Conservation (phyloP, 2,888 invertebrate genomes). For the Pterobdella sp. region DNA sequence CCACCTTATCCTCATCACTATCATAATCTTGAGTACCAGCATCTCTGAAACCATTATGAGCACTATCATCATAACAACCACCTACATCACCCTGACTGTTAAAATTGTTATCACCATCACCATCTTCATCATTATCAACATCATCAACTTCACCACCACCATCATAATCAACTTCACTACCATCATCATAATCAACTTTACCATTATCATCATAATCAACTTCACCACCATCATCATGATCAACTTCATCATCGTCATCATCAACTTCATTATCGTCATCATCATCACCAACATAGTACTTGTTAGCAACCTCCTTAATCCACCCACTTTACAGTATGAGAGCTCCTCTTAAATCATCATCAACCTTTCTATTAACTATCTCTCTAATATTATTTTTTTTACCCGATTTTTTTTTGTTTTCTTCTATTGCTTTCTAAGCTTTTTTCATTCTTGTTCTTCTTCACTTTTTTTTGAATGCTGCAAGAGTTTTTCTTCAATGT, state of each 20-base stretch:
- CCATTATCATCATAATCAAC: conserved; percentile 1
- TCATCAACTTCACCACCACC: conserved; percentile 15
- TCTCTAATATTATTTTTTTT: not conserved
- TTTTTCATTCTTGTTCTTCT: not conserved
- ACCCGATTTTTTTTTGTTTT: not conserved
- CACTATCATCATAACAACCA: no score
- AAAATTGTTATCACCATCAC: conserved; percentile 9
- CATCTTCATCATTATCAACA: conserved; percentile 23
- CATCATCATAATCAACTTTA: conserved; percentile 7
- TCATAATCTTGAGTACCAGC: not conserved
- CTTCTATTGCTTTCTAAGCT: not conserved
- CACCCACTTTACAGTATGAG: not conserved
- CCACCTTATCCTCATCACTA: not conserved
- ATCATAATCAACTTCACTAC: conserved; percentile 22
- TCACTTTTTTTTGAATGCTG: no score
- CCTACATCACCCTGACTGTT: not conserved
- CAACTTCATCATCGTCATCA: not conserved
- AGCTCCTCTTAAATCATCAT: no score
- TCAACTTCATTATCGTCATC: not conserved
- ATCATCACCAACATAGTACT: not conserved
- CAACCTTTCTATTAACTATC: not conserved
- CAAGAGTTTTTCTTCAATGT: no score
- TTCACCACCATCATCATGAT: not conserved
- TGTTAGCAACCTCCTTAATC: not conserved
- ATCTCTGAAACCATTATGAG: conserved; percentile 3